These are phyloP conservation scores for Myotis myotis DNA, from an alignment of 2,797 vertebrate species.

Conservation along the genomic window DNA sequence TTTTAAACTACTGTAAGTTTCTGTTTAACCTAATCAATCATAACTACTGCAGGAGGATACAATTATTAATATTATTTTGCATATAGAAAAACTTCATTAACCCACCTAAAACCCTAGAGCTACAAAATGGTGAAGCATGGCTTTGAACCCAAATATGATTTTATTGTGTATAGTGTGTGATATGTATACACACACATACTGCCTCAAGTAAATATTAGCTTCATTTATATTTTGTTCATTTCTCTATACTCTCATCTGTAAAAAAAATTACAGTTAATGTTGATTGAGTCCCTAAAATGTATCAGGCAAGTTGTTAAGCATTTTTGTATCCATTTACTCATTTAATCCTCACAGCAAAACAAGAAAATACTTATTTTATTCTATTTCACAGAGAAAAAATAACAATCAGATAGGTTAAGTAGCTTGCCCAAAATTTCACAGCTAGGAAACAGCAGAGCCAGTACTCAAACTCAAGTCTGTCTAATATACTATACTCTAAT, in stretches of 20 bases:
- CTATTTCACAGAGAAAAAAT: neutral
- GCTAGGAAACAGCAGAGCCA: neutral
- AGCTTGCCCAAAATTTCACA: neutral
- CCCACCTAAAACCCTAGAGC: neutral
- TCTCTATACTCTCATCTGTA: neutral
- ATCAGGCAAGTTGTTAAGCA: neutral
- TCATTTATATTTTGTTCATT: neutral
- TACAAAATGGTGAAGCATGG: neutral
- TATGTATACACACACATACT: neutral
- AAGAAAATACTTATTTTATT: neutral
- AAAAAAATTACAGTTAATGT: neutral
- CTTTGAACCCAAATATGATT: neutral
- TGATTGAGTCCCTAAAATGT: neutral
- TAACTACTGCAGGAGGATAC: neutral
- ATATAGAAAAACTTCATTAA: constrained; percentile 10
- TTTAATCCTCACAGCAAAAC: neutral
- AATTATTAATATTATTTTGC: neutral
- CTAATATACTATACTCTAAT: neutral
- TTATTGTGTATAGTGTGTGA: neutral
- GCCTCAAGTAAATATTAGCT: neutral
- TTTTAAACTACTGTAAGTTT: neutral
- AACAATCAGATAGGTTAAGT: neutral
- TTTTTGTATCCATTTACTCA: neutral
- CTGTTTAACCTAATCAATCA: neutral
- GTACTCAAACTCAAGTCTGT: neutral